Conservation (phyloP, 92 coral and sea anemone genomes). For the Scolanthus callimorphus region DNA sequence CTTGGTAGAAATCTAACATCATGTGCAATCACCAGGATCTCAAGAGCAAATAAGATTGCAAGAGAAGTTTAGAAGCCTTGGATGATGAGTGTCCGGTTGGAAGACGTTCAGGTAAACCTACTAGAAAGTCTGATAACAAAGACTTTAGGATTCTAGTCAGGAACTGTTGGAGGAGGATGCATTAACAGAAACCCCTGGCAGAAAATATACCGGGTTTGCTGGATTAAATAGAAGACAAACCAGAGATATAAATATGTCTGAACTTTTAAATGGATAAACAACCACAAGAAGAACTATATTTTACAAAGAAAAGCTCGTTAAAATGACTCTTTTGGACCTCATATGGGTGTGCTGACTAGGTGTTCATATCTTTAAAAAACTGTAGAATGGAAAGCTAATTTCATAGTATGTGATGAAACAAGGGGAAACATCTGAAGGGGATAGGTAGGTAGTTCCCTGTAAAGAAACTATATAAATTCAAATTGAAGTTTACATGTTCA, state of each 20-base stretch:
- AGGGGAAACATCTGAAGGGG: no score
- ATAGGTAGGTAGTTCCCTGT: no score
- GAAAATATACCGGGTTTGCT: background rate
- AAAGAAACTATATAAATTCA: no score
- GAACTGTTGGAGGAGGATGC: background rate
- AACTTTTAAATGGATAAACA: slow-evolving; percentile 11
- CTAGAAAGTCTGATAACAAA: slow-evolving; percentile 1
- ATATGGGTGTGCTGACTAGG: no score
- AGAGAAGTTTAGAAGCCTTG: slow-evolving; percentile 16
- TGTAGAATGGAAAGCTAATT: no score
- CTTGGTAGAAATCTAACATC: slow-evolving; percentile 26
- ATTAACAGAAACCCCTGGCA: background rate
- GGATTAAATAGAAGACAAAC: background rate
- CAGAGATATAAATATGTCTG: slow-evolving; percentile 7
- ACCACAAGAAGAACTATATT: slow-evolving; percentile 9
- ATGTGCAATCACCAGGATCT: slow-evolving; percentile 21
- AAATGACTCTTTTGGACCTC: background rate
- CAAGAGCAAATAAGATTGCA: slow-evolving; percentile 8
- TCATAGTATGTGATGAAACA: no score
- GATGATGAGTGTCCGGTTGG: slow-evolving; percentile 5
- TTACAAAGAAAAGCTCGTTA: slow-evolving; percentile 10
- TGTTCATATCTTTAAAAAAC: no score
- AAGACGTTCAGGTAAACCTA: slow-evolving; percentile 26
- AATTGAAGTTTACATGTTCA: no score
- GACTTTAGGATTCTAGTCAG: slow-evolving; percentile 2